Evolutionary conservation across 2,888 invertebrate genomes (phyloP).

Genomic region (Ornithoptera alexandrae): DNA sequence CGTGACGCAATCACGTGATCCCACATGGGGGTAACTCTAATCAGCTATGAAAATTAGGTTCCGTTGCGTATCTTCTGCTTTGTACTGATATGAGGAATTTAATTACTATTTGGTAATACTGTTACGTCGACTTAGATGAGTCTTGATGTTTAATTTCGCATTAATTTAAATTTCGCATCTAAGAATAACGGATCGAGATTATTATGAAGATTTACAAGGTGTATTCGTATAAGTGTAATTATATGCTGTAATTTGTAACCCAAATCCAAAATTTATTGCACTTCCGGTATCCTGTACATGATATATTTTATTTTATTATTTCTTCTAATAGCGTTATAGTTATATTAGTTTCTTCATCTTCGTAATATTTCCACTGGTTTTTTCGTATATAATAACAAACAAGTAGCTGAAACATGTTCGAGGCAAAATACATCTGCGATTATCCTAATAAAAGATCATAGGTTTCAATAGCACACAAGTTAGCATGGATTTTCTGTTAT

Average conservation of each 20-base stretch:
- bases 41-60: constrained; percentile 80
- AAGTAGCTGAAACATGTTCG: no score
- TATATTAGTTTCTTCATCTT: no score
- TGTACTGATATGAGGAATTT: constrained; percentile 72
- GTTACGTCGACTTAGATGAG: constrained; percentile 54
- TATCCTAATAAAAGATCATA: no score
- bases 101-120: constrained; percentile 77
- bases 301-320: no score
- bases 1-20: constrained; percentile 62
- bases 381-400: no score
- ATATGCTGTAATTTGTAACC: background rate
- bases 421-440: no score
- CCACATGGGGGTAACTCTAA: constrained; percentile 73
- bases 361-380: no score
- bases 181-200: constrained; percentile 19
- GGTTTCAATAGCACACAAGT: no score
- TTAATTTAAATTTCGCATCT: constrained; percentile 32
- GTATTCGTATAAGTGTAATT: background rate
- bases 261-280: no score
- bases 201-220: background rate
- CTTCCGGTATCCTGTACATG: no score
- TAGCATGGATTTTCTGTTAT: no score
- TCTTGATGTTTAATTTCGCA: constrained; percentile 64
- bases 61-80: constrained; percentile 73
- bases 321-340: no score